Percentiles rank a stretch among this genome's conserved stretches.
These are phyloP conservation scores for Lacanobia wlatinum DNA, from an alignment of 2,888 invertebrate genomes.

Conservation along the genomic window DNA sequence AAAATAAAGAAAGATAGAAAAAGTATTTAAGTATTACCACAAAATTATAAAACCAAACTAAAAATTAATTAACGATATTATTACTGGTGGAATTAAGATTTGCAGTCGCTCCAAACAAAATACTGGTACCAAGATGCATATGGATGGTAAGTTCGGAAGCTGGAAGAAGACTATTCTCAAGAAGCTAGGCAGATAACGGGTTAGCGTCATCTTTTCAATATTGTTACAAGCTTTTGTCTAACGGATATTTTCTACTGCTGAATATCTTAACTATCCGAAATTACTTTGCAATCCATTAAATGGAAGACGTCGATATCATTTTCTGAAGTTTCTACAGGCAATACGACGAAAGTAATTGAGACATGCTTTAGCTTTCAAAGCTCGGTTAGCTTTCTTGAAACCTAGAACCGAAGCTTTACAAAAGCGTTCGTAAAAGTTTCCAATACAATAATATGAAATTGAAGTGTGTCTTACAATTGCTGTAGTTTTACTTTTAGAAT, in stretches of 20 bases:
- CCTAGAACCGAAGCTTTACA: background rate
- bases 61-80: no score
- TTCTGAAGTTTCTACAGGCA: slow-evolving; percentile 1
- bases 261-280: background rate
- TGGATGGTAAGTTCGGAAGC: no score
- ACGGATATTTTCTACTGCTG: no score
- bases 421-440: background rate
- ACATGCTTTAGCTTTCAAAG: background rate
- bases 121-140: no score
- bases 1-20: no score
- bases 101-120: background rate
- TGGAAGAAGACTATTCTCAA: no score
- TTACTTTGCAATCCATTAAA: background rate
- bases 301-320: background rate
- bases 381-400: slow-evolving; percentile 18
- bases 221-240: no score
- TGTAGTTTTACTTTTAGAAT: background rate
- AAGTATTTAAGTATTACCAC: no score
- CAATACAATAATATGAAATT: slow-evolving; percentile 1
- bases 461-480: background rate
- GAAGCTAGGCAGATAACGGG: no score
- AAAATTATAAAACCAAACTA: no score
- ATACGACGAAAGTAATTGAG: slow-evolving; percentile 15
- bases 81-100: background rate
- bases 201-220: no score